These are phyloP conservation scores for Xiphophorus hellerii DNA, from an alignment of 2,113 vertebrate species.

Conservation along the genomic window DNA sequence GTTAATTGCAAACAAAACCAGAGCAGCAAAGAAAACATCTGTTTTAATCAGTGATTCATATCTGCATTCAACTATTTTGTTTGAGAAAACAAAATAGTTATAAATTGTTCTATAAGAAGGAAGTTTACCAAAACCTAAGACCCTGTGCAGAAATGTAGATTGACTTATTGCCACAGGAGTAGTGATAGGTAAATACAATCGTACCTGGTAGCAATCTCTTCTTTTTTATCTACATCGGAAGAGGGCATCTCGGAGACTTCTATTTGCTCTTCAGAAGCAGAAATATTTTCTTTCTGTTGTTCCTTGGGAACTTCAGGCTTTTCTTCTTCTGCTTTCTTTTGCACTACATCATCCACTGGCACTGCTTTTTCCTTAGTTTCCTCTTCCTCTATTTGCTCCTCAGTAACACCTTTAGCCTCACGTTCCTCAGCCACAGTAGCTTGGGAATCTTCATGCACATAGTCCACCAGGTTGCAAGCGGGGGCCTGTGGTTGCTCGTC, in stretches of 20 bases:
- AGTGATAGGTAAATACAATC: not conserved
- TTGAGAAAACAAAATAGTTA: not conserved
- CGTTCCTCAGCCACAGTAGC: constrained; percentile 19
- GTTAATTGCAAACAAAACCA: not conserved
- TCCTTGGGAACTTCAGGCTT: constrained; percentile 5
- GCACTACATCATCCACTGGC: constrained; percentile 13
- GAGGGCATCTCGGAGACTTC: constrained; percentile 10
- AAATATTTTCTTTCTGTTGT: constrained; percentile 25
- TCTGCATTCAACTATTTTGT: not conserved
- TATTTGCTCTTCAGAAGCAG: constrained; percentile 2
- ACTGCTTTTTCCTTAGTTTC: constrained; percentile 7
- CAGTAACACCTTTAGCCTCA: constrained; percentile 13
- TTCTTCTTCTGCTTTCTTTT: constrained; percentile 36
- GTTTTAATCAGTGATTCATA: not conserved
- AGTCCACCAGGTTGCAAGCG: constrained; percentile 41
- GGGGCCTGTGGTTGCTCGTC: constrained; percentile 20
- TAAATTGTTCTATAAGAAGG: no score
- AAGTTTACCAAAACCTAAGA: not conserved
- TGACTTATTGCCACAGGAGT: not conserved
- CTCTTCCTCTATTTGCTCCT: constrained; percentile 9
- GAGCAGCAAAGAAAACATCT: not conserved
- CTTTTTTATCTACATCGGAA: constrained; percentile 9
- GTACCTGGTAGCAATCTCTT: constrained; percentile 56
- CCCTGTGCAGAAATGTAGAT: not conserved
- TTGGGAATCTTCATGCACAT: constrained; percentile 56